Conservation (phyloP, 2,888 invertebrate species). For the Ctena decussata region DNA sequence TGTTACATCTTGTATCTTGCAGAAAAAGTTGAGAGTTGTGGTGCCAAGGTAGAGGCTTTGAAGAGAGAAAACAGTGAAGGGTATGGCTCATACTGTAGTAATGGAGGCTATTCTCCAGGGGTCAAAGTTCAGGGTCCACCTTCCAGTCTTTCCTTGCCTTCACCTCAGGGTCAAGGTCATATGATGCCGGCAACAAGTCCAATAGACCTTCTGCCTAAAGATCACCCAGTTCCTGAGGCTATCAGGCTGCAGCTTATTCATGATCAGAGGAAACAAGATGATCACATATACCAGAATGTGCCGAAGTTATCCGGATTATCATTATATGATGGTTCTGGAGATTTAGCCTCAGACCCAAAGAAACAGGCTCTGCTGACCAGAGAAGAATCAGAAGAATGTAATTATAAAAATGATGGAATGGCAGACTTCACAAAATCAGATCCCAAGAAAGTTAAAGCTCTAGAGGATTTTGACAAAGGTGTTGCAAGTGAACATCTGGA, state of each 20-base stretch:
- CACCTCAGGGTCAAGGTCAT: background rate
- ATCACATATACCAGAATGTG: slow-evolving; percentile 48
- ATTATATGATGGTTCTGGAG: slow-evolving; percentile 32
- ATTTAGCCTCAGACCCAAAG: slow-evolving; percentile 56
- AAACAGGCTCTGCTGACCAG: slow-evolving; percentile 66
- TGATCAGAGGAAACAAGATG: slow-evolving; percentile 44
- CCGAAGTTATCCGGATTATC: slow-evolving; percentile 20
- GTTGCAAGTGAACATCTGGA: background rate
- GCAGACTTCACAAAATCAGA: background rate
- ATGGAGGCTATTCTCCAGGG: slow-evolving; percentile 24
- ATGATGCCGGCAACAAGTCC: slow-evolving; percentile 30
- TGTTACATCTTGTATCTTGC: background rate
- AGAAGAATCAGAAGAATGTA: slow-evolving; percentile 49
- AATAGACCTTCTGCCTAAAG: slow-evolving; percentile 49
- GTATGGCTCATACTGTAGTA: background rate
- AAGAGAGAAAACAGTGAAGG: background rate
- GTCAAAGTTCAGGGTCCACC: slow-evolving; percentile 18
- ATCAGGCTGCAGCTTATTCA: slow-evolving; percentile 67
- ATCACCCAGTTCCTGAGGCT: slow-evolving; percentile 63
- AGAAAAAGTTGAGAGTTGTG: background rate
- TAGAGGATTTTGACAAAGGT: slow-evolving; percentile 28
- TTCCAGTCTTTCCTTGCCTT: background rate
- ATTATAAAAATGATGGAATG: background rate
- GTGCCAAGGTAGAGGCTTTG: background rate
- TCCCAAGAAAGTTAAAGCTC: slow-evolving; percentile 17